Evolutionary conservation across 1,140 invertebrate species (phyloP).

Genomic region (Periplaneta americana): DNA sequence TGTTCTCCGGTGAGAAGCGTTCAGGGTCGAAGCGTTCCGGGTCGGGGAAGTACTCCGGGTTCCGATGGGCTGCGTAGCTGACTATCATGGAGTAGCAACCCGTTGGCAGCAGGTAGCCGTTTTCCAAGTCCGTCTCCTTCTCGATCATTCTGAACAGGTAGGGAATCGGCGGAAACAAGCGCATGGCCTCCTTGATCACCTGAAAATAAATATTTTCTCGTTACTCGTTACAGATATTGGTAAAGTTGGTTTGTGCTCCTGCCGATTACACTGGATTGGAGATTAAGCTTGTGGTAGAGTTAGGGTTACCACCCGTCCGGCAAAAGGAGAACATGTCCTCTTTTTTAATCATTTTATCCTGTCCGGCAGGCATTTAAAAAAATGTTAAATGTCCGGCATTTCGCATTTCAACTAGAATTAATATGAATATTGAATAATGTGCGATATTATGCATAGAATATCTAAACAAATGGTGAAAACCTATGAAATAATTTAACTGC

Average conservation of each 20-base stretch:
- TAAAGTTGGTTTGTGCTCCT: background rate
- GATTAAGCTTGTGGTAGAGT: too few species aligned
- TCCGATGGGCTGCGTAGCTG: slow-evolving; percentile 40
- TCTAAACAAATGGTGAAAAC: too few species aligned
- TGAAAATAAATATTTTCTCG: background rate
- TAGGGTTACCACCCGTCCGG: too few species aligned
- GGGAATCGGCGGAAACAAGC: slow-evolving; percentile 2
- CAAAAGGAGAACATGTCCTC: too few species aligned
- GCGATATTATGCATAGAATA: too few species aligned
- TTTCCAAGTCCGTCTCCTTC: background rate
- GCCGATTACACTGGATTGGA: background rate
- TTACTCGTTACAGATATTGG: background rate
- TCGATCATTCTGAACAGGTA: background rate
- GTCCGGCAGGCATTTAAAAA: too few species aligned
- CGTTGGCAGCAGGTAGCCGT: slow-evolving; percentile 29
- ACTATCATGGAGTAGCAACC: slow-evolving; percentile 37
- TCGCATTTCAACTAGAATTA: too few species aligned
- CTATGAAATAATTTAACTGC: too few species aligned
- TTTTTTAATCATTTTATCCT: too few species aligned
- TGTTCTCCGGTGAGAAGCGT: slow-evolving; percentile 40
- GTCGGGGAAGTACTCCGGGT: slow-evolving; percentile 43
- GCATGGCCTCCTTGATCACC: slow-evolving; percentile 9
- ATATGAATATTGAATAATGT: too few species aligned
- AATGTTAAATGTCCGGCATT: too few species aligned
- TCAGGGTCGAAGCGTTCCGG: slow-evolving; percentile 52